Conservation (phyloP, 2,113 vertebrate species). For the Embiotoca jacksoni region DNA sequence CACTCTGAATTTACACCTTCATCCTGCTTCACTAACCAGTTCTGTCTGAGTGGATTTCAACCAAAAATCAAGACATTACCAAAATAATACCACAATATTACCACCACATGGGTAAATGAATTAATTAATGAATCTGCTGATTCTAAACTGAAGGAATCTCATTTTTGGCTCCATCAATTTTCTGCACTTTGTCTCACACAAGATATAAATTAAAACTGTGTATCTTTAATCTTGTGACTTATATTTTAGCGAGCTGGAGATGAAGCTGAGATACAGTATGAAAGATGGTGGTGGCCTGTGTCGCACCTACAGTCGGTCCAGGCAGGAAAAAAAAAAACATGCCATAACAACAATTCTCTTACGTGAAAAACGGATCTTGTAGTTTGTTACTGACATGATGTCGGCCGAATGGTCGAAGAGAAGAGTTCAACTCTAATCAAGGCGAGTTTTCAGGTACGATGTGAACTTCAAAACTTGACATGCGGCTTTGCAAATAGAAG, state of each 20-base stretch:
- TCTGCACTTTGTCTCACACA: no score
- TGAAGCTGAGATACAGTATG: background rate
- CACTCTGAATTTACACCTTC: conserved; percentile 53
- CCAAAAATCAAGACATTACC: conserved; percentile 33
- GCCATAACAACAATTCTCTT: no score
- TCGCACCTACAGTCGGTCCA: no score
- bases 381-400: no score
- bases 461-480: background rate
- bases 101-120: no score
- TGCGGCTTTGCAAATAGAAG: conserved; percentile 5
- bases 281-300: background rate
- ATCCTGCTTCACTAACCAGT: conserved; percentile 53
- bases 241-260: background rate
- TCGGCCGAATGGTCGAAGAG: background rate
- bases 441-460: no score
- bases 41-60: conserved; percentile 52
- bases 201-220: no score
- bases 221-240: background rate
- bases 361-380: no score
- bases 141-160: background rate
- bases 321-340: no score
- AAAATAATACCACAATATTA: conserved; percentile 3
- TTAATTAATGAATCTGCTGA: background rate
- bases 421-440: background rate
- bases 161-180: no score